Evolutionary conservation across 2,888 invertebrate species (phyloP).

Genomic region (Taphrorychus bicolor): DNA sequence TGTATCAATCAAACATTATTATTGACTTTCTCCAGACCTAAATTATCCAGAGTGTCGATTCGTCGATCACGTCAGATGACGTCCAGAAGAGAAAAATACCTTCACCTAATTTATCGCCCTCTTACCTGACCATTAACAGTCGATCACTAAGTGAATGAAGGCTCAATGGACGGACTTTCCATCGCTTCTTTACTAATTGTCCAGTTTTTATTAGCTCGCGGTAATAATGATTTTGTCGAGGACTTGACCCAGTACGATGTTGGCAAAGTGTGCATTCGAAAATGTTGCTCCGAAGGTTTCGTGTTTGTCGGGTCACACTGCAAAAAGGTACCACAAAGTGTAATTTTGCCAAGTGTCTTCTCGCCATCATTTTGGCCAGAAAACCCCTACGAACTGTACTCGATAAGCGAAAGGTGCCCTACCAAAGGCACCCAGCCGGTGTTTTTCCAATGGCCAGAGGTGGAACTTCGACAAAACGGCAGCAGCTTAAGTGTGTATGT

Average conservation of each 20-base stretch:
- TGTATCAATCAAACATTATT: constrained; percentile 16
- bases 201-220: not conserved
- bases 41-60: too few relatives aligned
- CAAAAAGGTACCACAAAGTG: too few relatives aligned
- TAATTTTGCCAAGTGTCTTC: not conserved
- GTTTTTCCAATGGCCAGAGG: not conserved
- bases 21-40: constrained; percentile 5
- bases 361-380: not conserved
- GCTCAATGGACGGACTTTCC: not conserved
- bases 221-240: not conserved
- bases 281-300: not conserved
- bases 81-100: not conserved
- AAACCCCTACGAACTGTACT: not conserved
- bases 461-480: not conserved
- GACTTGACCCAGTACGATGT: not conserved
- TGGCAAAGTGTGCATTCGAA: not conserved
- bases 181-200: not conserved
- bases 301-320: not conserved
- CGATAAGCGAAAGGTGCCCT: not conserved
- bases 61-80: not conserved
- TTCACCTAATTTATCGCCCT: not conserved
- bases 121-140: not conserved
- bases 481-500: too few relatives aligned
- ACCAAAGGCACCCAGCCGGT: not conserved
- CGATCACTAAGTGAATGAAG: not conserved